A percentile compares a stretch with the other conserved stretches of the same genome.
Evolutionary conservation across 2,113 vertebrate genomes (phyloP).

Genomic region (Arizona elegans): DNA sequence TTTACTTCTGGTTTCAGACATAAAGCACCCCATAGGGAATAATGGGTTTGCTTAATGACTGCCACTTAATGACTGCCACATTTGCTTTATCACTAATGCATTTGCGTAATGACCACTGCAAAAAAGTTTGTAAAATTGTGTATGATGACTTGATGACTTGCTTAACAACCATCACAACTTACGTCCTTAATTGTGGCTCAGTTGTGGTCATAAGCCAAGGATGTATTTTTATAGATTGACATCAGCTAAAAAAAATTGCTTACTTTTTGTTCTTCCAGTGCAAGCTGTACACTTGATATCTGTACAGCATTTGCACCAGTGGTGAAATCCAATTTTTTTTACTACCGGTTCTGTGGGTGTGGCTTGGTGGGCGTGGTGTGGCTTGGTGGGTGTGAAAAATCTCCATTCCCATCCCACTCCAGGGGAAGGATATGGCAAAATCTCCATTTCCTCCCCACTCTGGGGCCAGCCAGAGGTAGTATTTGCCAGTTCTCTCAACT

Average conservation of each 20-base stretch:
- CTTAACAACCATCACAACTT: not conserved
- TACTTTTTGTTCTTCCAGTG: constrained; percentile 43
- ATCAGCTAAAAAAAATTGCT: not conserved
- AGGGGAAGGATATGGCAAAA: too few species aligned
- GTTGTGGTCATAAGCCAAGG: not conserved
- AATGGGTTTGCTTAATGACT: not conserved
- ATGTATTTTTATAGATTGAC: constrained; percentile 56
- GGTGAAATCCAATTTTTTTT: too few species aligned
- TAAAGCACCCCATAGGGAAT: not conserved
- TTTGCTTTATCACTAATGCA: not conserved
- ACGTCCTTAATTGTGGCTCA: not conserved
- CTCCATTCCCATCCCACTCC: too few species aligned
- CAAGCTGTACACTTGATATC: constrained; percentile 39
- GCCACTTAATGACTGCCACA: not conserved
- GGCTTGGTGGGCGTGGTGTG: too few species aligned
- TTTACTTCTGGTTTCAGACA: not conserved
- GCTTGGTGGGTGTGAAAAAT: too few species aligned
- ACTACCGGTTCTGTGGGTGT: too few species aligned
- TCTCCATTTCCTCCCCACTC: too few species aligned
- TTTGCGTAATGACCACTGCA: not conserved
- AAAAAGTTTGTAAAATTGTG: not conserved
- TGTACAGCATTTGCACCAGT: constrained; percentile 37
- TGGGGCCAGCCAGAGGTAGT: too few species aligned
- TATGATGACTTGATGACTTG: not conserved
- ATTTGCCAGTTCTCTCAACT: too few species aligned